Evolutionary conservation across 1,140 invertebrate genomes (phyloP).

Genomic region (Himalopsyche phryganea): DNA sequence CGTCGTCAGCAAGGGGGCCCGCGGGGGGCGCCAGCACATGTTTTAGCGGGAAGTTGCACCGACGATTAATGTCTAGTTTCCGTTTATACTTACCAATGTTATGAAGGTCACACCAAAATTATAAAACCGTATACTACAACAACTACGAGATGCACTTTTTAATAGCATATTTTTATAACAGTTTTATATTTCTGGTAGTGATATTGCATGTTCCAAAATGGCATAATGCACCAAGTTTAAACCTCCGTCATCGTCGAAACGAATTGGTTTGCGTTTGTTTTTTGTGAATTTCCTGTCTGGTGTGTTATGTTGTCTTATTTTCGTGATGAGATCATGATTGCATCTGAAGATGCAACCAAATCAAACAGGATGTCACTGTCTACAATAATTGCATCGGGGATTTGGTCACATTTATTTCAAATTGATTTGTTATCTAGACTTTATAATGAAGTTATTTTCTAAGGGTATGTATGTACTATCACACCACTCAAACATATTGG

Average conservation of each 20-base stretch:
- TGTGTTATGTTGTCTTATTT: too few relatives aligned
- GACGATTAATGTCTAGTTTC: neutral
- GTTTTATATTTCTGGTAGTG: neutral
- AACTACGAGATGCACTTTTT: neutral
- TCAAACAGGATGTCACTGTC: too few relatives aligned
- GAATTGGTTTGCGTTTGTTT: neutral
- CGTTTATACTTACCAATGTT: neutral
- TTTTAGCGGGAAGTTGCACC: conserved; percentile 21
- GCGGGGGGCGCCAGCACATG: conserved; percentile 2
- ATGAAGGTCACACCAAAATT: neutral
- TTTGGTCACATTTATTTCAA: too few relatives aligned
- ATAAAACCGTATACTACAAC: neutral
- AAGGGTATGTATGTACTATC: too few relatives aligned
- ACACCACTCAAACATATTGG: too few relatives aligned
- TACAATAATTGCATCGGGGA: too few relatives aligned
- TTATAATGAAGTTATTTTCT: too few relatives aligned
- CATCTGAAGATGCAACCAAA: too few relatives aligned
- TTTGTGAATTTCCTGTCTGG: too few relatives aligned
- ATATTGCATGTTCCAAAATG: neutral
- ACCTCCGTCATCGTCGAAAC: neutral
- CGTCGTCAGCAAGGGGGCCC: neutral
- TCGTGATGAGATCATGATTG: too few relatives aligned
- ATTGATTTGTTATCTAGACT: too few relatives aligned
- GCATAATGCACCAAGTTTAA: neutral
- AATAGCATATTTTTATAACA: neutral